Evolutionary conservation across 2,888 invertebrate genomes (phyloP), one percentile per base, ranked within the genome.

Genomic region (Pristionchus exspectatus): DNA sequence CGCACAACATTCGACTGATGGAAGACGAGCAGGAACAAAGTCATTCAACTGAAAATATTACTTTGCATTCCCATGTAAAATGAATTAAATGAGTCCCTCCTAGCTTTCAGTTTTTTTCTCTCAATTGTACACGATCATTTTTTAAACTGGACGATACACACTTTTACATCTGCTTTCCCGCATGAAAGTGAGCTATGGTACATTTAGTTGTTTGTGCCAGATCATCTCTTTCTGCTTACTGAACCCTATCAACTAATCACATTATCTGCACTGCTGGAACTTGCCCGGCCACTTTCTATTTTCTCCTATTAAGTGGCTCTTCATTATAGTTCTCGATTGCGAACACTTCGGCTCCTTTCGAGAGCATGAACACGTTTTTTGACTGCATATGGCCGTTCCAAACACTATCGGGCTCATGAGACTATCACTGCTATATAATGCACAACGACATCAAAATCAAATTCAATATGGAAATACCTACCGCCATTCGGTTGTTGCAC

Each of bases 1-100:
- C 77, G 92, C 92, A 90, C 95, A 95, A 89, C 95, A 95, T 87
- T 95, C 94, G 44, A 95, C 91, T 44, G 92, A 91, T 63, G 95
- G 95, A 88, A 95, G 91, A 16, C 92, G 91, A 38, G 92, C 89
- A n/a, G 94, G 93, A 77, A 91, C 89, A 91, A 93, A 95, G 91
- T 92, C 92, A 90, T 93, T 92, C 91, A 95, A 83, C 93, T 94
- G 91, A 86, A 91, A 91, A 21, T 18, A 16, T 21, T 44, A 24
- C 10, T 16, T 24, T 74, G 1, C 0, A 18, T 72, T 72, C 38
- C 14, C 44, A 50, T 0, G 9, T 10, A 7, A 50, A 50, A 50
- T 1, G 3, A 50, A 50, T 50, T 50, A 12, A 50, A 38, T 38
- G 38, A 38, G 5, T 7, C 4, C 10, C 44, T 50, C 44, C 9